Conservation (phyloP, 2,888 invertebrate species). For the Heliconius charithonia region DNA sequence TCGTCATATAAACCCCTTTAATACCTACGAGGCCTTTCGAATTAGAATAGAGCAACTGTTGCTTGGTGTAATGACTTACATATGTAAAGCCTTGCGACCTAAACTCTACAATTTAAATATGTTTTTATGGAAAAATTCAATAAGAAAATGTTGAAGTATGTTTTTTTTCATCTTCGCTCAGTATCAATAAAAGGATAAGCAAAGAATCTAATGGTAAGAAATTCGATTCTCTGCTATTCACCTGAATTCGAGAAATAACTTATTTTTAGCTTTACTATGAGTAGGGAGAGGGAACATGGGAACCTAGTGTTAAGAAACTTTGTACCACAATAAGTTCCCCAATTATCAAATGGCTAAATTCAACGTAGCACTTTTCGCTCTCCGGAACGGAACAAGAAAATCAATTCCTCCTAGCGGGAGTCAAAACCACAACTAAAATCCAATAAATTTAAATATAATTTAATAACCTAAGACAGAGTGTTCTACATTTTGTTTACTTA, state of each 20-base stretch:
- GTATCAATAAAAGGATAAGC: no score
- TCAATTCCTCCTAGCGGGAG: no score
- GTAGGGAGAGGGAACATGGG: no score
- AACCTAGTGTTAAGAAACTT: no score
- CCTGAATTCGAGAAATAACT: background rate
- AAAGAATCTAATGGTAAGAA: no score
- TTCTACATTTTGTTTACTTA: constrained; percentile 12
- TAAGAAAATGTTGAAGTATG: no score
- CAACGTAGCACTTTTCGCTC: background rate
- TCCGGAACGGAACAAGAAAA: background rate
- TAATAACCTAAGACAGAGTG: background rate
- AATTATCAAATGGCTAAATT: background rate
- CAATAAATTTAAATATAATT: constrained; percentile 4
- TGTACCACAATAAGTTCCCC: no score
- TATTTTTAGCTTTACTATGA: no score
- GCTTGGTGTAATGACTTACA: constrained; percentile 1
- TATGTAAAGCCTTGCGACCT: background rate
- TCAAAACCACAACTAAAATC: background rate
- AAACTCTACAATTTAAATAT: background rate
- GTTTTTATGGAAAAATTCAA: background rate
- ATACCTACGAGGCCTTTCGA: background rate
- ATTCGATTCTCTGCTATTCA: background rate
- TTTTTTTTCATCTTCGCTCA: no score
- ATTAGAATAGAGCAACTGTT: background rate
- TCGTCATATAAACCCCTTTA: constrained; percentile 10